Conservation (phyloP, 1,140 invertebrate species). For the Hestina assimilis region DNA sequence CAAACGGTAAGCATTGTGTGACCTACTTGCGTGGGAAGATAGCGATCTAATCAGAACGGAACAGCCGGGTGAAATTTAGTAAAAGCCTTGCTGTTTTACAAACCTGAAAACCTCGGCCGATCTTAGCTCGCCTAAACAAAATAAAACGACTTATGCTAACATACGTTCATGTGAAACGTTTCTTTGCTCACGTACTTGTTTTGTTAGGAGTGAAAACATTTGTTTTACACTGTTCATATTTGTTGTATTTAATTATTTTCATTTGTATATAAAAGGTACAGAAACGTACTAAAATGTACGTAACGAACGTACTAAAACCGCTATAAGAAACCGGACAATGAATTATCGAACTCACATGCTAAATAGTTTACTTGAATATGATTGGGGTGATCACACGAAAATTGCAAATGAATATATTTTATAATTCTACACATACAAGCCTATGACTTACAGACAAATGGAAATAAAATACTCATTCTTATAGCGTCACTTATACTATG, state of each 20-base stretch:
- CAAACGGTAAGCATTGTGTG: slow-evolving; percentile 29
- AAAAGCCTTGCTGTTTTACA: slow-evolving; percentile 24
- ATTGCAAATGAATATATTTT: no score
- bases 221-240: slow-evolving; percentile 25
- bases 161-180: not conserved
- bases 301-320: no score
- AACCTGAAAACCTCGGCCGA: slow-evolving; percentile 12
- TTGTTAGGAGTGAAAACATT: slow-evolving; percentile 17
- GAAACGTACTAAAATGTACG: no score
- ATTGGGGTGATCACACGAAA: no score
- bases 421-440: no score
- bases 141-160: not conserved
- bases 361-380: no score
- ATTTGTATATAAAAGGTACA: no score
- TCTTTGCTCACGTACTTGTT: not conserved
- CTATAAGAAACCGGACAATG: no score
- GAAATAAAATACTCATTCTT: no score
- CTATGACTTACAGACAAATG: no score
- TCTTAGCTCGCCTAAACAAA: slow-evolving; percentile 13
- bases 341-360: no score
- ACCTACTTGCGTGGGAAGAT: slow-evolving; percentile 26
- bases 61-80: slow-evolving; percentile 25
- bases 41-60: slow-evolving; percentile 26
- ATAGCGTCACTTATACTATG: no score
- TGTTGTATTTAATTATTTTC: not conserved